Conservation (phyloP, 2,113 vertebrate species). For the Alaudala cheleensis region DNA sequence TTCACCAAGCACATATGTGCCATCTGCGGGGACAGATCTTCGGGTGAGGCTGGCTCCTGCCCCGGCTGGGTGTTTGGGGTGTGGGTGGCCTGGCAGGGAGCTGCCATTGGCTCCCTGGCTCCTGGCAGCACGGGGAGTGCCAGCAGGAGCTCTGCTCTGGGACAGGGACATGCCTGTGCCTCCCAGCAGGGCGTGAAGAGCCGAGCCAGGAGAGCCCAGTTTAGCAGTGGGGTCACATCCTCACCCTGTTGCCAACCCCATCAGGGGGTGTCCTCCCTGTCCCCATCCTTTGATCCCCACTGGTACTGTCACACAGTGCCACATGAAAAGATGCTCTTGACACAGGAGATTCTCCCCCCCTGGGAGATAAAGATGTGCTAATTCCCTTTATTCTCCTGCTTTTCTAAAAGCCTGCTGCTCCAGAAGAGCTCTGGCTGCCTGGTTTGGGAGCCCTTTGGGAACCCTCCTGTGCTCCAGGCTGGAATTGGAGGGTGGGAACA, state of each 20-base stretch:
- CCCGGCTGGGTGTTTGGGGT: fast-evolving
- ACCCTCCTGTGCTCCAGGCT: background rate
- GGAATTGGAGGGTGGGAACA: background rate
- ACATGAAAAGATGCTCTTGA: background rate
- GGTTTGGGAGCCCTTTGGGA: background rate
- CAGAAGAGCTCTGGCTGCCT: background rate
- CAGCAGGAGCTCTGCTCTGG: background rate
- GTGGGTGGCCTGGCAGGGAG: background rate
- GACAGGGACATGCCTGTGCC: background rate
- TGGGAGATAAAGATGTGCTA: background rate
- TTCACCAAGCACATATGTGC: conserved; percentile 99
- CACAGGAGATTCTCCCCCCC: background rate
- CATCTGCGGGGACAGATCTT: conserved; percentile 98
- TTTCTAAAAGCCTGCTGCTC: background rate
- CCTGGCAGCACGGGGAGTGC: background rate
- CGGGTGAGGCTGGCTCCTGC: conserved; percentile 76
- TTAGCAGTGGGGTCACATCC: background rate
- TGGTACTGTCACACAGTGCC: background rate
- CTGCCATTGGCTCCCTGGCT: background rate
- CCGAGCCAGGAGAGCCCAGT: background rate
- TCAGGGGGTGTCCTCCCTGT: background rate
- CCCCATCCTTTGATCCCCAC: background rate
- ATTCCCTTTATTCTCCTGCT: background rate
- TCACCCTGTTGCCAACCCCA: background rate
- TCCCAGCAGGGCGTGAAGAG: background rate